Evolutionary conservation across 2,888 invertebrate species (phyloP).

Genomic region (Euzophera pinguis): DNA sequence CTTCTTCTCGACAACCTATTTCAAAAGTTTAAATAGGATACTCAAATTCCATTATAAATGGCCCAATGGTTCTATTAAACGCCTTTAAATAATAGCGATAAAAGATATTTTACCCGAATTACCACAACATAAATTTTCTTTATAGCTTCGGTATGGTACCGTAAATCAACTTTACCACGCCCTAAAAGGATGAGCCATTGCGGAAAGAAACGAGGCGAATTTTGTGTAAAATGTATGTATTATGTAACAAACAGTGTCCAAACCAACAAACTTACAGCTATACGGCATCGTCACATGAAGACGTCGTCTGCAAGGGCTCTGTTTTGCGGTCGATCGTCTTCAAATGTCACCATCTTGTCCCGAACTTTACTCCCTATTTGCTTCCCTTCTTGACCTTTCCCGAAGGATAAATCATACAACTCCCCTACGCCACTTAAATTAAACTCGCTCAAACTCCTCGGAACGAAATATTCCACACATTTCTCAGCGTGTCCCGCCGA

Average conservation of each 20-base stretch:
- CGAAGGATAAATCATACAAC: conserved; percentile 35
- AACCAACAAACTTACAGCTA: conserved; percentile 42
- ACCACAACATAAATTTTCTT: conserved; percentile 10
- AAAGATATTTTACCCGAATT: conserved; percentile 10
- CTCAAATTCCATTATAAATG: not conserved
- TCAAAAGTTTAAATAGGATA: not conserved
- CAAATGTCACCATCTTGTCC: conserved; percentile 90
- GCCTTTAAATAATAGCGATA: conserved; percentile 6
- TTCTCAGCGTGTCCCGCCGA: conserved; percentile 82
- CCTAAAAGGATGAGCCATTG: conserved; percentile 5
- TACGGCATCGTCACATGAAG: conserved; percentile 85
- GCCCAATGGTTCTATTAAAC: not conserved
- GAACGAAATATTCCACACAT: conserved; percentile 90
- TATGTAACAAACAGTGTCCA: conserved; percentile 56
- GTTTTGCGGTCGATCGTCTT: conserved; percentile 82
- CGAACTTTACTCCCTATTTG: conserved; percentile 68
- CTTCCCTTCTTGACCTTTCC: conserved; percentile 38
- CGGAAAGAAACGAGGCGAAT: conserved; percentile 3
- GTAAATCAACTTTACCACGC: conserved; percentile 8
- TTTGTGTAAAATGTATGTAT: conserved; percentile 41
- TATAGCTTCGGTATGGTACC: conserved; percentile 5
- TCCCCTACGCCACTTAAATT: conserved; percentile 83
- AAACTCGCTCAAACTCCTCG: conserved; percentile 90
- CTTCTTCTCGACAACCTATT: too few species aligned
- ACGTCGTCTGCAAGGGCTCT: conserved; percentile 82